Evolutionary conservation across 2,113 vertebrate genomes (phyloP), one percentile per base, ranked within the genome.

Genomic region (Megalops atlanticus): DNA sequence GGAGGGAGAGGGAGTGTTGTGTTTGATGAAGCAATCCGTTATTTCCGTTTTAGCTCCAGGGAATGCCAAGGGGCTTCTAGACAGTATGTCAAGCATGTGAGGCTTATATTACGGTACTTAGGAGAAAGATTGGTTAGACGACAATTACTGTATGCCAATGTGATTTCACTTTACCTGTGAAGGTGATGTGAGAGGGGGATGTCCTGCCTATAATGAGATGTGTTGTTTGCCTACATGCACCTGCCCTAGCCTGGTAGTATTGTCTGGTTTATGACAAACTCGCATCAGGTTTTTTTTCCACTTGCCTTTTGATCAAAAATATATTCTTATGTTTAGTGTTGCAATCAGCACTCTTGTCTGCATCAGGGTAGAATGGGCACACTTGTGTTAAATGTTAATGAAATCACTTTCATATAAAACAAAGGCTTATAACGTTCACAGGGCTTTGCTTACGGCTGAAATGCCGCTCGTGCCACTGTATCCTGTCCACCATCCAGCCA

Each of bases 391-490:
- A 76, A 41, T 76, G 31, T 41, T 15, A 47, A 31, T 31, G 41
- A 33, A 76, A 76, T 76, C 35, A 49, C n/a, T 27, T 4, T 15
- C 45, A n/a, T 31, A 35, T 15, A 33, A 40, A 76, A 76, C 16
- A 76, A 6, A 27, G 31, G 43, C 45, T 76, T 40, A 27, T 76
- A 1, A 31, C 49, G 74, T 47, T 76, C 41, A 76, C 43, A 33
- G 74, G 74, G 49, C 45, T 76, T 40, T 49, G 43, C 41, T 76
- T 49, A 35, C 43, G 27, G 49, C 49, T 41, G 74, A 76, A 49
- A 76, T 33, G 41, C n/a, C 45, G 16, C 41, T 47, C n/a, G n/a
- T 76, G 31, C 31, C 15, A 36, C 45, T 15, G 27, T 11, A 52
- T 76, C 74, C 21, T 43, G 18, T 16, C n/a, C n/a, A n/a, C n/a